Percentiles rank a stretch among this genome's conserved stretches.
Evolutionary conservation across 1,140 invertebrate species (phyloP).

Genomic region (Streblospio benedicti): DNA sequence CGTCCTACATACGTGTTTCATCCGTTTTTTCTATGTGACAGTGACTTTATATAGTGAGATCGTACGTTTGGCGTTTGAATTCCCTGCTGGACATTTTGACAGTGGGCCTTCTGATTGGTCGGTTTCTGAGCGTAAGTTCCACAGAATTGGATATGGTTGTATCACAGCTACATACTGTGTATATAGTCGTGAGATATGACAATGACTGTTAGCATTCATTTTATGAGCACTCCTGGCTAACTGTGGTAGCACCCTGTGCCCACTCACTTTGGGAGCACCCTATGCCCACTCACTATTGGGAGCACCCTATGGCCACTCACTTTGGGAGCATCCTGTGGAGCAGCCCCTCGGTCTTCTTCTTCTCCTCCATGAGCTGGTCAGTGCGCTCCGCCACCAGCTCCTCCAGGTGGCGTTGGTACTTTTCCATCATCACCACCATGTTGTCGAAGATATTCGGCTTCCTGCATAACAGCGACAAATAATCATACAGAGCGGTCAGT

Average conservation of each 20-base stretch:
- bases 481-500: too few relatives aligned
- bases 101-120: background rate
- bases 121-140: background rate
- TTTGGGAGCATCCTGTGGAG: slow-evolving; percentile 79
- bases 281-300: slow-evolving; percentile 51
- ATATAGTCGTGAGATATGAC: background rate
- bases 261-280: slow-evolving; percentile 73
- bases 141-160: background rate
- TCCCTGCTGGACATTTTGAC: too few relatives aligned
- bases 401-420: slow-evolving; percentile 83
- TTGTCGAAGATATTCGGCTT: slow-evolving; percentile 73
- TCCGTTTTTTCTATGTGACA: too few relatives aligned
- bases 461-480: too few relatives aligned
- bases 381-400: slow-evolving; percentile 79
- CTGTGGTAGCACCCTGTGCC: background rate
- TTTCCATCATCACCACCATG: slow-evolving; percentile 87
- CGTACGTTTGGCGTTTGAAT: too few relatives aligned
- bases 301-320: too few relatives aligned
- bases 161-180: background rate
- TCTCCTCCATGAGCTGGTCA: slow-evolving; percentile 77
- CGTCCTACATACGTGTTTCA: too few relatives aligned
- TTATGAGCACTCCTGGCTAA: too few relatives aligned
- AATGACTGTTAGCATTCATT: background rate
- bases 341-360: slow-evolving; percentile 81
- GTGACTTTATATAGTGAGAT: too few relatives aligned